Percentiles rank a stretch among this genome's conserved stretches.
phyloP scores from a whole-genome alignment of 2,797 vertebrate species.

The Glyptemys insculpta region DNA sequence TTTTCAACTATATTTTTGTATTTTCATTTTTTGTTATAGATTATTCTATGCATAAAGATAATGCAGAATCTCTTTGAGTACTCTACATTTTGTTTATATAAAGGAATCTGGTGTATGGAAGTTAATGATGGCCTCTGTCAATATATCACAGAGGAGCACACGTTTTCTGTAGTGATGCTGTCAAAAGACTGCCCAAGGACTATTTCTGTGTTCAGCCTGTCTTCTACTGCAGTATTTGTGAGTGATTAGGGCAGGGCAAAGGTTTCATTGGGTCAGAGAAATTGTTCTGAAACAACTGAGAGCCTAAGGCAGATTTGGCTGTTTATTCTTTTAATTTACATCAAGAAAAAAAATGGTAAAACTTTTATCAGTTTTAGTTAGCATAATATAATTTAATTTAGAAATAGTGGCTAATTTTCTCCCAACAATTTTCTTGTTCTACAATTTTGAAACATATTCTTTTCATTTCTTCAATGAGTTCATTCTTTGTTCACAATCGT shows the following conservation, averaged over 20 bases:
- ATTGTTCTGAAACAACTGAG: conserved; percentile 61
- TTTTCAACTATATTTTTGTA: not conserved
- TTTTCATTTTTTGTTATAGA: not conserved
- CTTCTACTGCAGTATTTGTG: conserved; percentile 35
- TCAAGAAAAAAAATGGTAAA: not conserved
- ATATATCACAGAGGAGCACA: not conserved
- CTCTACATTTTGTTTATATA: not conserved
- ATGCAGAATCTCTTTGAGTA: not conserved
- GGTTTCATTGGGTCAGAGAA: conserved; percentile 47
- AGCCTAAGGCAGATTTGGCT: not conserved
- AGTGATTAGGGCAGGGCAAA: conserved; percentile 27
- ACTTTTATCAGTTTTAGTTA: not conserved
- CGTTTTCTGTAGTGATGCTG: conserved; percentile 54
- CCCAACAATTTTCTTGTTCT: not conserved
- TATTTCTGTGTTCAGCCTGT: conserved; percentile 25
- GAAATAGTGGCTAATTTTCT: not conserved
- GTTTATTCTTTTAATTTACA: conserved; percentile 46
- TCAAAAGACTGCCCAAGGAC: conserved; percentile 52
- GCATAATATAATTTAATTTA: not conserved
- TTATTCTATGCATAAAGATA: not conserved
- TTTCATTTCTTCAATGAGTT: not conserved
- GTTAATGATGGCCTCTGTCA: conserved; percentile 42
- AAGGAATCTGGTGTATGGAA: not conserved
- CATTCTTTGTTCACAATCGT: not conserved
- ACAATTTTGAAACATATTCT: not conserved